Evolutionary conservation across 2,113 vertebrate species (phyloP), one percentile per base, ranked within the genome.

Genomic region (Eurypyga helias): DNA sequence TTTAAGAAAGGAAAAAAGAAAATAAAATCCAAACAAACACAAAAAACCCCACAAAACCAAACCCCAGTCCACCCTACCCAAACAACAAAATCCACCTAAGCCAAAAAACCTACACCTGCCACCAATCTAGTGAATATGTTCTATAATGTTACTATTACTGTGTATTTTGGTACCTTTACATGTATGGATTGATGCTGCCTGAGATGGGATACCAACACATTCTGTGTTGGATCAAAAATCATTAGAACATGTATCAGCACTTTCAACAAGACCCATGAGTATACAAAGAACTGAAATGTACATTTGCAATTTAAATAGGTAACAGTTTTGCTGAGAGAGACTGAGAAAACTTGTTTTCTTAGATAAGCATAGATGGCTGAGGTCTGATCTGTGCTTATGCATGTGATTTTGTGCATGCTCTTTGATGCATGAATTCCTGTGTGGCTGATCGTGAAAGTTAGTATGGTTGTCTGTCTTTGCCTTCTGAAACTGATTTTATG

Each of bases 391-490:
- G 0, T 54, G 55, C 79, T 89, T 79, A 71, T 65, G 17, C 0
- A 1, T 48, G 54, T 58, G 52, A 29, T 70, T 89, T 81, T 84
- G 26, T 84, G 60, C 18, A 7, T 60, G 48, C 33, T 94, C 52
- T 95, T 96, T 97, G 85, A 66, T 93, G 93, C 94, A 89, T 67
- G 83, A 90, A 94, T 97, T 96, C 87, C 73, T 97, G 26, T 97
- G 90, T 41, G 89, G 90, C 89, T 91, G 62, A 65, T 91, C 5
- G 3, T 89, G 87, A 96, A 97, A 97, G 84, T 87, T 96, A 96
- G 93, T 83, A 60, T 28, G 41, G 29, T 77, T 95, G 58, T 95
- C 23, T 93, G 31, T 91, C 89, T 96, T 91, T 11, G 19, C 66
- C 77, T 89, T n/a, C 38, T 93, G 90, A 95, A 96, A 93, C 64